These are phyloP conservation scores for Stomatorhinus walkeri DNA, from an alignment of 2,797 vertebrate genomes.

Conservation along the genomic window DNA sequence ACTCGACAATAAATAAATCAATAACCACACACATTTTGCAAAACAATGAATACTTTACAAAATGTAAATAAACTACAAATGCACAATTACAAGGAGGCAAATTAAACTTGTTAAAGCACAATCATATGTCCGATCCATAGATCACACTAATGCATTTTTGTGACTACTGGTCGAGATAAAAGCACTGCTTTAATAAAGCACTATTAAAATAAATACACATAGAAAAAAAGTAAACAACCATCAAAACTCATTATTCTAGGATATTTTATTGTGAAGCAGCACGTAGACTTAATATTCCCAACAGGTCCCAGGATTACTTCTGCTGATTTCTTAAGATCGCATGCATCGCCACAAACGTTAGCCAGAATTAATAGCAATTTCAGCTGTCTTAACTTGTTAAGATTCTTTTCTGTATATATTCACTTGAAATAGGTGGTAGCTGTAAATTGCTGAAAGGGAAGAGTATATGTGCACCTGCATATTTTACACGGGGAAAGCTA, in stretches of 20 bases:
- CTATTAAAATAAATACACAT: neutral
- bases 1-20: constrained; percentile 14
- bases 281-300: neutral
- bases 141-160: neutral
- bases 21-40: neutral
- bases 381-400: neutral
- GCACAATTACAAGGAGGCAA: neutral
- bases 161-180: neutral
- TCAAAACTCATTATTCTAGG: neutral
- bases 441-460: neutral
- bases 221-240: neutral
- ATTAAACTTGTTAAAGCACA: neutral
- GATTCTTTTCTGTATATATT: neutral
- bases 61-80: neutral
- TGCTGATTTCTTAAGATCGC: neutral
- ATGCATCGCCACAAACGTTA: neutral
- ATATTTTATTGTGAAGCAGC: neutral
- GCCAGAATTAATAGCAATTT: neutral
- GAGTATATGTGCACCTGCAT: neutral
- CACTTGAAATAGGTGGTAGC: neutral
- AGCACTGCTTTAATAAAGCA: neutral
- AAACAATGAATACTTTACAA: neutral
- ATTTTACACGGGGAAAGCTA: neutral
- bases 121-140: neutral
- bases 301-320: neutral